These are phyloP conservation scores for Agrypnus murinus DNA, from an alignment of 2,888 invertebrate species.

Conservation along the genomic window DNA sequence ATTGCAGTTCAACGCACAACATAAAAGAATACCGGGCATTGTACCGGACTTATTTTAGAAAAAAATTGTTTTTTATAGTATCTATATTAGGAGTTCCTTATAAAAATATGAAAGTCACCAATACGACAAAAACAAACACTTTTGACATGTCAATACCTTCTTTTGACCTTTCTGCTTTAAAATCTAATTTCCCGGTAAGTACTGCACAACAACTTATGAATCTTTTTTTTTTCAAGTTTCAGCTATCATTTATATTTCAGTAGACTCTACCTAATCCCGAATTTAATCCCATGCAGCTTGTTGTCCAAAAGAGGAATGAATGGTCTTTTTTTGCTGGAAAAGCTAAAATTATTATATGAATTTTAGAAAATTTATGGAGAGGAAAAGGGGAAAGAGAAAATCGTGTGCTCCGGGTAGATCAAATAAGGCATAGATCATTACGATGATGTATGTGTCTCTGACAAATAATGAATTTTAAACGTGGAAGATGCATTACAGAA, in stretches of 20 bases:
- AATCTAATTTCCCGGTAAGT: not conserved
- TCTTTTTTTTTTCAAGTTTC: no score
- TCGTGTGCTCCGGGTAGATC: conserved; percentile 45
- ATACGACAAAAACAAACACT: conserved; percentile 38
- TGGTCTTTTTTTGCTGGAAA: no score
- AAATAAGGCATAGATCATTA: conserved; percentile 54
- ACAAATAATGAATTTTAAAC: conserved; percentile 57
- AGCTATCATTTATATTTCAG: not conserved
- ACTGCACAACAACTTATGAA: no score
- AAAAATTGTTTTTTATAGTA: conserved; percentile 56
- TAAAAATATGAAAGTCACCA: conserved; percentile 51
- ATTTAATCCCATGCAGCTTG: not conserved
- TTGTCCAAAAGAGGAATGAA: not conserved
- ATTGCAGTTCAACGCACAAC: conserved; percentile 59
- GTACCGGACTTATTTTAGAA: conserved; percentile 53
- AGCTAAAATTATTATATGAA: conserved; percentile 43
- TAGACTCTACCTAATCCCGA: not conserved
- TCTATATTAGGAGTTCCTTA: conserved; percentile 55
- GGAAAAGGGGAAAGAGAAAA: conserved; percentile 21
- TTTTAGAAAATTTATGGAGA: conserved; percentile 50
- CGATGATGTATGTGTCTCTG: conserved; percentile 55
- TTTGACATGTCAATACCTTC: conserved; percentile 39
- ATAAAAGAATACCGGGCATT: conserved; percentile 55
- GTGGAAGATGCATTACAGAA: conserved; percentile 48
- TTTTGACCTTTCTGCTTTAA: conserved; percentile 13